Conservation (phyloP, 1,140 invertebrate genomes). For the Steinernema khuongi region DNA sequence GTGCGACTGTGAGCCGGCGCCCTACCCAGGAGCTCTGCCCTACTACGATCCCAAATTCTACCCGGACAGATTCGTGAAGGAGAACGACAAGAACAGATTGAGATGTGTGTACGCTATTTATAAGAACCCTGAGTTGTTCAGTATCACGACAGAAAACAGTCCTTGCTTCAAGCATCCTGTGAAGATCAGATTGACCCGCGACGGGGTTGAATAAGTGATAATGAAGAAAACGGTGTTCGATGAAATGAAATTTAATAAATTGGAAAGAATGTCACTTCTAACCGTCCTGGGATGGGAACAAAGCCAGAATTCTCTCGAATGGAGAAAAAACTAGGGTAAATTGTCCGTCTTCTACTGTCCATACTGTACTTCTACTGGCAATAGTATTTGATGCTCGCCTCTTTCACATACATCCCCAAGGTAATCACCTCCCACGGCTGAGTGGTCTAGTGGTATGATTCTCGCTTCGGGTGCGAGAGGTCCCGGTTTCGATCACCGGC, state of each 20-base stretch:
- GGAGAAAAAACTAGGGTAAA: too few species aligned
- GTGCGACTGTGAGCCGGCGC: conserved; percentile 51
- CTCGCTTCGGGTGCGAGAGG: conserved; percentile 63
- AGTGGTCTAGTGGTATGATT: conserved; percentile 64
- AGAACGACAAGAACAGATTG: conserved; percentile 46
- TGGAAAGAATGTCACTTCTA: too few species aligned
- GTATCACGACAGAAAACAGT: conserved; percentile 34
- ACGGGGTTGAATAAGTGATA: not conserved
- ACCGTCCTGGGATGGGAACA: too few species aligned
- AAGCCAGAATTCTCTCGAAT: too few species aligned
- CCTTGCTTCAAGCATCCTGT: conserved; percentile 36
- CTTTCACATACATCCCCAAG: too few species aligned
- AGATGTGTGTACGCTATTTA: conserved; percentile 49
- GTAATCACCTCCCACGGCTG: too few species aligned
- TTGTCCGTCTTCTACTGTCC: too few species aligned
- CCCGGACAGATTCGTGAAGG: conserved; percentile 45
- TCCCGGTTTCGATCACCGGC: conserved; percentile 62
- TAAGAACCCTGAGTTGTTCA: conserved; percentile 41
- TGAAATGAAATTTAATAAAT: too few species aligned
- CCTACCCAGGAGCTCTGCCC: conserved; percentile 42
- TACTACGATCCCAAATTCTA: conserved; percentile 54
- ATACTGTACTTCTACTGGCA: too few species aligned
- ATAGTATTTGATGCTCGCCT: too few species aligned
- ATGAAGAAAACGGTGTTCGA: too few species aligned
- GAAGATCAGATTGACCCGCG: not conserved